phyloP scores from a whole-genome alignment of 1,140 invertebrate genomes.

The Psix sp. region DNA sequence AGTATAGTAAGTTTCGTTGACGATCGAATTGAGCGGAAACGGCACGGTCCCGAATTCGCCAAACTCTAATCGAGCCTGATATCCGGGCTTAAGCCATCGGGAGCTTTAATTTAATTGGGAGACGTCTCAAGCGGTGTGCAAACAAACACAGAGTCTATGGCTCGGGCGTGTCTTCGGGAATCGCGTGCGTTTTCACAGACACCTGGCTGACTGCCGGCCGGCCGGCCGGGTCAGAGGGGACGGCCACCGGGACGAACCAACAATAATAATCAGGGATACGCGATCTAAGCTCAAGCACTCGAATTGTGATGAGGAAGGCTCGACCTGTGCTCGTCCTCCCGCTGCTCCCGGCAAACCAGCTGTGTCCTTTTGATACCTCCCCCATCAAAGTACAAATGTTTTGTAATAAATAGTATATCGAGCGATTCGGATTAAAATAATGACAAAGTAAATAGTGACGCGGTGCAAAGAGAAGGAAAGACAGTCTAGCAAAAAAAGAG shows the following conservation, averaged over 20 bases:
- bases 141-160: no score
- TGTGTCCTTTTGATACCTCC: slow-evolving; percentile 74
- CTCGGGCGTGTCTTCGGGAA: no score
- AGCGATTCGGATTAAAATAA: slow-evolving; percentile 65
- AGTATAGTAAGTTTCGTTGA: slow-evolving; percentile 57
- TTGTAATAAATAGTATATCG: slow-evolving; percentile 75
- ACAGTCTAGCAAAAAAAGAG: slow-evolving; percentile 27
- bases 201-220: slow-evolving; percentile 57
- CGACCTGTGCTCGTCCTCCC: slow-evolving; percentile 24
- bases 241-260: slow-evolving; percentile 18
- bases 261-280: slow-evolving; percentile 38
- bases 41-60: no score
- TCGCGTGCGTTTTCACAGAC: slow-evolving; percentile 44
- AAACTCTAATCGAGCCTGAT: no score
- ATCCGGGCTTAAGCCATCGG: no score
- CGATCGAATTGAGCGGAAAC: slow-evolving; percentile 41
- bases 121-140: no score
- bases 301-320: slow-evolving; percentile 30
- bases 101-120: no score
- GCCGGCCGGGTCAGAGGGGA: slow-evolving; percentile 15
- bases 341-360: slow-evolving; percentile 62
- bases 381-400: slow-evolving; percentile 77
- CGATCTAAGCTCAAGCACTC: slow-evolving; percentile 28
- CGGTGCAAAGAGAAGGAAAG: slow-evolving; percentile 12
- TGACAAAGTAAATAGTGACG: slow-evolving; percentile 53